Percentiles rank a stretch among this genome's conserved stretches.
Evolutionary conservation across 1,140 invertebrate species (phyloP).

Genomic region (Lepidurus apus): DNA sequence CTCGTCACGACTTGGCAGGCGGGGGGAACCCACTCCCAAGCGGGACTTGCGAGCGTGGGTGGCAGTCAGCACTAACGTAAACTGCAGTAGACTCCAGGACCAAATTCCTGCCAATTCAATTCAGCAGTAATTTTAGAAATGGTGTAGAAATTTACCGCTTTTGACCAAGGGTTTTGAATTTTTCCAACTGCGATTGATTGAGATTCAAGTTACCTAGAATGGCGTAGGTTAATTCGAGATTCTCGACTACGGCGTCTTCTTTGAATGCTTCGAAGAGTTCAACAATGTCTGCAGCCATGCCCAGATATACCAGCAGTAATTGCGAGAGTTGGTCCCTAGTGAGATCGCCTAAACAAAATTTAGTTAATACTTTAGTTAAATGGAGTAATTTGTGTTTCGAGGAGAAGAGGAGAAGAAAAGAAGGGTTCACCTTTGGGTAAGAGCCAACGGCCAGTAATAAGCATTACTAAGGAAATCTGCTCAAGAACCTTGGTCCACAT

Average conservation of each 20-base stretch:
- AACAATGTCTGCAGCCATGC: slow-evolving; percentile 87
- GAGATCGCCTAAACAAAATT: slow-evolving; percentile 58
- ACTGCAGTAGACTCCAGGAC: slow-evolving; percentile 85
- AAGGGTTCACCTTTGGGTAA: slow-evolving; percentile 59
- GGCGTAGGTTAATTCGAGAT: slow-evolving; percentile 38
- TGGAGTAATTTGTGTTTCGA: not conserved
- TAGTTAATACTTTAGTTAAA: not conserved
- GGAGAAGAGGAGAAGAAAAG: not conserved
- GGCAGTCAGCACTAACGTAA: slow-evolving; percentile 81
- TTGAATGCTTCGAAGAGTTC: slow-evolving; percentile 95
- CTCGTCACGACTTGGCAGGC: not conserved
- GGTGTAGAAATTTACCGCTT: not conserved
- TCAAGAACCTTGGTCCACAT: slow-evolving; percentile 57
- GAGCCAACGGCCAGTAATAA: slow-evolving; percentile 82
- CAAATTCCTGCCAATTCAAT: slow-evolving; percentile 53
- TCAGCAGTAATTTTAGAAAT: slow-evolving; percentile 27
- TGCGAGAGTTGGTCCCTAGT: slow-evolving; percentile 86
- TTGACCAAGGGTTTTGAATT: too few species aligned
- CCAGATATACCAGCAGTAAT: slow-evolving; percentile 68
- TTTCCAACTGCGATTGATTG: too few species aligned
- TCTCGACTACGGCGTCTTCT: slow-evolving; percentile 39
- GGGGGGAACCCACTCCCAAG: slow-evolving; percentile 35
- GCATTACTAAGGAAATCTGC: slow-evolving; percentile 77
- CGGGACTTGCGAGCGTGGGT: slow-evolving; percentile 50
- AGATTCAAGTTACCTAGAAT: slow-evolving; percentile 36